Percentiles rank a stretch among this genome's conserved stretches.
Evolutionary conservation across 2,888 invertebrate genomes (phyloP).

Genomic region (Odontothrips loti): DNA sequence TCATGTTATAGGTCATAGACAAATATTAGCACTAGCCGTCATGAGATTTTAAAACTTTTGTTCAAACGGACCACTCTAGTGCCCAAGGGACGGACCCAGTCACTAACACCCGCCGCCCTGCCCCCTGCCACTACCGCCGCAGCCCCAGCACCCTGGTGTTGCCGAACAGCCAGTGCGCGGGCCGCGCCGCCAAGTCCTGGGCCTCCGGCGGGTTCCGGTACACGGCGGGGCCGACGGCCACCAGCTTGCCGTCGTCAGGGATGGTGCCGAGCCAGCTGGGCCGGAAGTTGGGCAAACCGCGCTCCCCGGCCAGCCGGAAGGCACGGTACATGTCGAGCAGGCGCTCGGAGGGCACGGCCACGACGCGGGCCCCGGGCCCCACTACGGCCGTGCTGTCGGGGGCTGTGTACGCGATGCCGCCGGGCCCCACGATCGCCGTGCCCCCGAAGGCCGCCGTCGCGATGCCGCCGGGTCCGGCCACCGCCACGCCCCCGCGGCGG

Average conservation of each 20-base stretch:
- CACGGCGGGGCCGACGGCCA: slow-evolving; percentile 67
- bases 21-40: too few relatives aligned
- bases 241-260: slow-evolving; percentile 61
- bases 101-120: too few relatives aligned
- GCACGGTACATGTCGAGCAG: slow-evolving; percentile 10
- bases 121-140: neutral
- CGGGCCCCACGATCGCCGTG: slow-evolving; percentile 74
- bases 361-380: slow-evolving; percentile 66
- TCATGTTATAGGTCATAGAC: too few relatives aligned
- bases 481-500: slow-evolving; percentile 70
- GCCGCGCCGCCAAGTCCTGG: neutral
- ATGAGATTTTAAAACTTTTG: too few relatives aligned
- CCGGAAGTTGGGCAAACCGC: neutral
- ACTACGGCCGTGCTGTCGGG: slow-evolving; percentile 71
- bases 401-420: slow-evolving; percentile 67
- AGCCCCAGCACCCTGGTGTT: neutral
- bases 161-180: slow-evolving; percentile 13
- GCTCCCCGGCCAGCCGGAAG: slow-evolving; percentile 4
- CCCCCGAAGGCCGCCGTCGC: slow-evolving; percentile 76
- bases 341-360: slow-evolving; percentile 54
- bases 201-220: slow-evolving; percentile 45
- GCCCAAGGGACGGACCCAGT: too few relatives aligned
- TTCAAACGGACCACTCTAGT: too few relatives aligned
- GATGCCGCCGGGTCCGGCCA: slow-evolving; percentile 76
- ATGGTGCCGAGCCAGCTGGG: slow-evolving; percentile 38